Evolutionary conservation across 2,797 vertebrate species (phyloP), one percentile per base, ranked within the genome.

Genomic region (Semotilus atromaculatus): DNA sequence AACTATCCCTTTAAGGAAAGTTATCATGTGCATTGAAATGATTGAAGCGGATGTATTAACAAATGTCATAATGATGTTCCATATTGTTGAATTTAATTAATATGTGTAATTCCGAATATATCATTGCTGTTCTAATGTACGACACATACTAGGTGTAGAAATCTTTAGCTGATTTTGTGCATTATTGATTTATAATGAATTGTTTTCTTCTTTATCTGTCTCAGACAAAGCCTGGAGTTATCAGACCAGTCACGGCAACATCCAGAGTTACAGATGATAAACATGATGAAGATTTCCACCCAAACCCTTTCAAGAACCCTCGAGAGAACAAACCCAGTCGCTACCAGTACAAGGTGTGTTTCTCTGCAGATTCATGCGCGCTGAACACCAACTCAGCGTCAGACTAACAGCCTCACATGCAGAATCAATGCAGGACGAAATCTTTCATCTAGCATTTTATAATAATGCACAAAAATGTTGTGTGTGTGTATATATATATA

Each of bases 161-260:
- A 55, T 75, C 4, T 23, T 53, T 7, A n/a, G 13, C 29, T 67
- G 29, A 53, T 21, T 81, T 36, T 73, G 36, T 45, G 7, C 64
- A 60, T 45, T 34, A 21, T 6, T 38, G 29, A 80, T 29, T 51
- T 11, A 5, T 10, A 40, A 2, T 64, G 29, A 1, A 0, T 5
- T 5, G 81, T 68, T 53, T 60, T 58, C 18, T 38, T 53, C n/a
- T 78, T 7, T 53, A 31, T 82, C 66, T 58, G 29, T 62, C 29
- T 81, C 3, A 98, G 97, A 98, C 96, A 31, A 99, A 96, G 88
- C 97, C 97, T 55, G 97, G 97, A 82, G 94, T 98, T 21, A 97
- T 97, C 91, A 96, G 96, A 48, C 97, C 97, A 0, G 91, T 94
- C 85, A 89, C 92, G 19, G 90, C 96, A 81, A 95, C 95, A 93